These are phyloP conservation scores for Cochlearius cochlearius DNA, from an alignment of 2,113 vertebrate species.

Conservation along the genomic window DNA sequence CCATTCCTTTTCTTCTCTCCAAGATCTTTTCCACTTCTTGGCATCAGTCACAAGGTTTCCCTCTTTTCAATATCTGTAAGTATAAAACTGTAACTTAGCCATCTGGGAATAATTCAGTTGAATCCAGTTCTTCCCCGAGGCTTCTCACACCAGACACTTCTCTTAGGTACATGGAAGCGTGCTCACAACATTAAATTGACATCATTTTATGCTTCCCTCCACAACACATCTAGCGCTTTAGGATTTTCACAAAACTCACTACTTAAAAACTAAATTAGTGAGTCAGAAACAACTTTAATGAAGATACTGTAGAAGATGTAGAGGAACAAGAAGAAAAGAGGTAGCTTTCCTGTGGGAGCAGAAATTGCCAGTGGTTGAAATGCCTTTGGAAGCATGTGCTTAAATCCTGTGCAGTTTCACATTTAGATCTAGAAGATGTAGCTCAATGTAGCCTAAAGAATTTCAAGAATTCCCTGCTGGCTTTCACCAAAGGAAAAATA, in stretches of 20 bases:
- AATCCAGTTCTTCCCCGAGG: background rate
- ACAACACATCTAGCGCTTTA: background rate
- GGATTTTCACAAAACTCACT: background rate
- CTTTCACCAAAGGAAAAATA: slow-evolving; percentile 19
- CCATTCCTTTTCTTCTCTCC: background rate
- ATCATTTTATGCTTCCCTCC: background rate
- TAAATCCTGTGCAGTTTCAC: slow-evolving; percentile 15
- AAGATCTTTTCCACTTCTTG: background rate
- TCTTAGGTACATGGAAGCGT: background rate
- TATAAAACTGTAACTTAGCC: background rate
- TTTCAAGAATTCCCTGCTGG: slow-evolving; percentile 13
- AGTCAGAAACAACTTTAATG: background rate
- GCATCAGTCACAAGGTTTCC: background rate
- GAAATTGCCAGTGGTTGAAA: background rate
- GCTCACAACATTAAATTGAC: background rate
- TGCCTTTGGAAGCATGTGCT: background rate
- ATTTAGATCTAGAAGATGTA: background rate
- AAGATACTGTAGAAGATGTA: background rate
- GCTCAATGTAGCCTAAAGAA: background rate
- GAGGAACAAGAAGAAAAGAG: background rate
- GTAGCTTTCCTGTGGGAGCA: background rate
- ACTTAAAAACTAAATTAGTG: background rate
- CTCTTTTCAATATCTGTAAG: background rate
- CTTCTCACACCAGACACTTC: background rate
- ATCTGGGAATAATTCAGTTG: background rate